Base-by-base conservation (phyloP, 2,888 invertebrate genomes). In the Trisateles emortualis region DNA sequence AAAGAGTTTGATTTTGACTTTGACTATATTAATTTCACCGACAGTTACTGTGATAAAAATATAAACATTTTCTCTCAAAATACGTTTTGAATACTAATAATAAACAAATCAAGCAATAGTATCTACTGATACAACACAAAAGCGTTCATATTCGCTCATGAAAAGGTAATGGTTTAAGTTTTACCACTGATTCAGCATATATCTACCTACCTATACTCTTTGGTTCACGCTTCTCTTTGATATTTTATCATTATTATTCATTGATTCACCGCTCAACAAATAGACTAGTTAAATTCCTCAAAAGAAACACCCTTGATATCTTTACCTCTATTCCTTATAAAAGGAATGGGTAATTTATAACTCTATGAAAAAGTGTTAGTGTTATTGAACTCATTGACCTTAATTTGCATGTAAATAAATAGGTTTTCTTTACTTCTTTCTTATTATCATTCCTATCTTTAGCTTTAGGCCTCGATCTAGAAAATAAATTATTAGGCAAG, bases 91-190 rank as follows among this genome's bases (percentile, higher is more conserved):
- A 22, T 22, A 22, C 3, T 22, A 22, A 26, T 8, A 26, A 26
- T 10, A 30, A 29, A 5, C 2, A 30, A 39, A 19, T 19, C 19
- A 14, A 17, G 29, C 17, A 30, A 30, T 39, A 29, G 1, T 3
- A 8, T 17, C 0, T 33, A 16, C 24, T 33, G 40, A 39, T 11
- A 36, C 6, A 5, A 8, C 29, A 13, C 22, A 13, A 52, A 47
- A 36, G 42, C 42, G 10, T 29, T 52, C 14, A 52, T 52, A 52
- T 52, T 42, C 47, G 47, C 38, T 17, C 24, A 32, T 38, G 30
- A 38, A 35, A 38, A 30, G 42, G 24, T 24, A 42, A 24, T 42
- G 38, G 8, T 26, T 16, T 3, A 8, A 16, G 4, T 8, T 17
- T n/a, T 36, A 26, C 10, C 17, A 9, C 11, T 41, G 44, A 45